Evolutionary conservation across 2,113 vertebrate species (phyloP).

Genomic region (Lepisosteus oculatus): DNA sequence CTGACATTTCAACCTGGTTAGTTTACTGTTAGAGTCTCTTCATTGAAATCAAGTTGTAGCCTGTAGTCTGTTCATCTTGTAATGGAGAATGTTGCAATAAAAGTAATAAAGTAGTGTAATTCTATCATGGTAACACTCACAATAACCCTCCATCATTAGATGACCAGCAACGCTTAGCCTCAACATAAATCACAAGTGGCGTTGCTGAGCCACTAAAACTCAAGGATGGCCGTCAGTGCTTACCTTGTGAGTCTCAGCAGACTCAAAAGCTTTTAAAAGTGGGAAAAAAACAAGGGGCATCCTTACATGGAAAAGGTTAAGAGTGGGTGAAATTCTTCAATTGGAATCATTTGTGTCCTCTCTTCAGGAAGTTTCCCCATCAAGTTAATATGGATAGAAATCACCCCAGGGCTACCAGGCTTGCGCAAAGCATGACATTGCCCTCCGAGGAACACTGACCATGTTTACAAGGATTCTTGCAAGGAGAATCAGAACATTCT

Average conservation of each 20-base stretch:
- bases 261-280: not conserved
- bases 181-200: not conserved
- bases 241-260: not conserved
- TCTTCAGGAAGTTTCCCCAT: constrained; percentile 1
- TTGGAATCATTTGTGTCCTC: not conserved
- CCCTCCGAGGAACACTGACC: constrained; percentile 12
- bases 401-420: not conserved
- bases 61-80: too few species aligned
- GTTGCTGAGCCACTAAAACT: not conserved
- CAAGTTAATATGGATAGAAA: not conserved
- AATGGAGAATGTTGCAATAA: not conserved
- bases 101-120: not conserved
- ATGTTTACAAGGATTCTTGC: not conserved
- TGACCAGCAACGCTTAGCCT: not conserved
- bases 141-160: not conserved
- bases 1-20: not conserved
- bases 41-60: too few species aligned
- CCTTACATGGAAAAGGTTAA: not conserved
- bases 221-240: not conserved
- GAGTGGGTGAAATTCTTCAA: constrained; percentile 14
- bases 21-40: too few species aligned
- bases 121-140: not conserved
- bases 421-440: not conserved
- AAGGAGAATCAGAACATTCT: not conserved
- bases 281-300: not conserved